Base-by-base conservation (phyloP, 2,797 vertebrate genomes). In the Antennarius maculatus region DNA sequence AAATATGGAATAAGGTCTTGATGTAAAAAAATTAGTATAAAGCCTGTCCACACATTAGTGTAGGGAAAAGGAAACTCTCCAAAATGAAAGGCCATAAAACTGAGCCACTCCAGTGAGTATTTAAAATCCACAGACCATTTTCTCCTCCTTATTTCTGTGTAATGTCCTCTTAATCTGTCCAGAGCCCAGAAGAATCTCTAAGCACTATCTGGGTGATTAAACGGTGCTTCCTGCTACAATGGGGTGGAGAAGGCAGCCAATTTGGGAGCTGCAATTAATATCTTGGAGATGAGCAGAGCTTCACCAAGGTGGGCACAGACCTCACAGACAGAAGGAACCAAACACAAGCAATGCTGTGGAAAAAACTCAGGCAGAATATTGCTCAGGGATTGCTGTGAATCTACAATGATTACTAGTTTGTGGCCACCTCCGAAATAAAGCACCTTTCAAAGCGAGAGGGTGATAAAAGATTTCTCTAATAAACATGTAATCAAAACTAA, bases 141-240 rank as follows among this genome's bases (percentile, higher is more conserved):
- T 76, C 71, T 82, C 55, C 52, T 55, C 45, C 61, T 80, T 66
- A 61, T 84, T 83, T 80, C 60, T n/a, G 56, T 65, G 67, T 86
- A 82, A 85, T 86, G 61, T 84, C 69, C 55, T 79, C 72, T 77
- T 86, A 79, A 88, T 85, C 71, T 81, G 74, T 57, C 70, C 68
- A 80, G 80, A 85, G 82, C 77, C 71, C 12, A 11, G 67, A 84
- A 82, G 79, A 84, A 82, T 76, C 71, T 81, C 82, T 61, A 55
- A 53, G 69, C 57, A 51, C 74, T 75, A 74, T 71, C 73, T 28
- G 52, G 56, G 72, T 81, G 81, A 88, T 86, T 85, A 87, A 84
- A 72, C 74, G 61, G 49, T 28, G 64, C 74, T 79, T 74, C 50
- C 66, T 13, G 66, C 61, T 73, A 74, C 56, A 66, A 48, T 13